Evolutionary conservation across 2,113 vertebrate species (phyloP).

Genomic region (Perognathus longimembris): DNA sequence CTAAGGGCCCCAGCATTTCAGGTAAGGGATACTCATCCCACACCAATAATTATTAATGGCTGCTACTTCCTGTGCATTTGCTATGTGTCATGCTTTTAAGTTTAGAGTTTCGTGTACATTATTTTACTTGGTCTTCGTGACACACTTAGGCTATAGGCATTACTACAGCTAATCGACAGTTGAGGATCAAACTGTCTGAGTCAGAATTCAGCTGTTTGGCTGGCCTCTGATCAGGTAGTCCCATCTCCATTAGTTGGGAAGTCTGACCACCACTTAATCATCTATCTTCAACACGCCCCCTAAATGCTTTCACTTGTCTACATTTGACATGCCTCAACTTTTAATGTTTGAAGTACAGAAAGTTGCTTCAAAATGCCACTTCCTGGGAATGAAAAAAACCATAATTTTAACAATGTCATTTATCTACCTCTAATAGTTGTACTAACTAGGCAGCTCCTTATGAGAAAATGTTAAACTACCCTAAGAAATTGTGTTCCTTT

Average conservation of each 20-base stretch:
- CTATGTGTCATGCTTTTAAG: background rate
- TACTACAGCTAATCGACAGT: background rate
- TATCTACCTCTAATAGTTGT: background rate
- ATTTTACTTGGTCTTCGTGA: background rate
- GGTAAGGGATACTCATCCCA: background rate
- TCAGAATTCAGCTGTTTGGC: background rate
- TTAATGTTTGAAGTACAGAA: background rate
- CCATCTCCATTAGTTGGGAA: background rate
- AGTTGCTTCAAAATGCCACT: background rate
- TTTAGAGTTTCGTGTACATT: too few relatives aligned
- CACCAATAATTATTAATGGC: background rate
- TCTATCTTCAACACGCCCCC: background rate
- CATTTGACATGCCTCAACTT: background rate
- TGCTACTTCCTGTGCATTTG: background rate
- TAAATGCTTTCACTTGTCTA: background rate
- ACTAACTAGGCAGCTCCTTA: background rate
- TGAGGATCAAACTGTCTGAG: background rate
- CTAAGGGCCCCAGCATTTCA: background rate
- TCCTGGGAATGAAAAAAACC: background rate
- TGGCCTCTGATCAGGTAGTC: background rate
- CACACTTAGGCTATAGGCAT: too few relatives aligned
- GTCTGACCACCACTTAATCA: slow-evolving; percentile 12
- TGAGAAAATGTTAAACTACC: slow-evolving; percentile 1
- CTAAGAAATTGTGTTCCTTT: slow-evolving; percentile 25
- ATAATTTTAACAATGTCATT: slow-evolving; percentile 35